phyloP scores from a whole-genome alignment of 2,888 invertebrate genomes.

The Oxyscelio sp. region DNA sequence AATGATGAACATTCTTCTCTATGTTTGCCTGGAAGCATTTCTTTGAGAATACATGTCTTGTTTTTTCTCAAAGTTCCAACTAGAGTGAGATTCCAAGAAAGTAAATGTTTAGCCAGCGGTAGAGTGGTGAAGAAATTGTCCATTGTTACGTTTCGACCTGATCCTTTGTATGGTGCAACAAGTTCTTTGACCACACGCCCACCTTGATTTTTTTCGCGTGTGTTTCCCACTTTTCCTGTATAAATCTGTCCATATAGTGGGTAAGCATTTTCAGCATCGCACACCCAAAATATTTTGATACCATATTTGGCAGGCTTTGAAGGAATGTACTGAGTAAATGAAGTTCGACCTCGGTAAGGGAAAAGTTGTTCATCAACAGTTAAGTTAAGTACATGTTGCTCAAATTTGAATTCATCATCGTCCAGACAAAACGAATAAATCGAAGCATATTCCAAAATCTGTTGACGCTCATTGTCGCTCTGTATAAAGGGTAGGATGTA shows the following conservation, averaged over 20 bases:
- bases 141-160: slow-evolving; percentile 78
- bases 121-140: slow-evolving; percentile 79
- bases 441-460: slow-evolving; percentile 72
- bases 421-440: slow-evolving; percentile 68
- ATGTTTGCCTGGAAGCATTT: slow-evolving; percentile 51
- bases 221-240: slow-evolving; percentile 75
- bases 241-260: slow-evolving; percentile 76
- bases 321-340: slow-evolving; percentile 80
- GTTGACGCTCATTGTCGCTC: slow-evolving; percentile 49
- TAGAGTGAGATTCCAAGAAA: too few species aligned
- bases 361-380: slow-evolving; percentile 82
- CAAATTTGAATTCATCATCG: too few species aligned
- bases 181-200: slow-evolving; percentile 81
- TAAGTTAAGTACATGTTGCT: slow-evolving; percentile 39
- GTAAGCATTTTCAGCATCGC: slow-evolving; percentile 79
- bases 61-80: too few species aligned
- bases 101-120: too few species aligned
- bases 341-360: slow-evolving; percentile 79
- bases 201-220: slow-evolving; percentile 78
- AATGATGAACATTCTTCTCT: slow-evolving; percentile 55
- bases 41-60: slow-evolving; percentile 72
- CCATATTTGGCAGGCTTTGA: slow-evolving; percentile 80
- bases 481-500: slow-evolving; percentile 38
- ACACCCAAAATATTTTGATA: slow-evolving; percentile 81
- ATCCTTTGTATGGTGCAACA: slow-evolving; percentile 76